These are phyloP conservation scores for Labeo catla DNA, from an alignment of 2,113 vertebrate genomes.

Conservation along the genomic window DNA sequence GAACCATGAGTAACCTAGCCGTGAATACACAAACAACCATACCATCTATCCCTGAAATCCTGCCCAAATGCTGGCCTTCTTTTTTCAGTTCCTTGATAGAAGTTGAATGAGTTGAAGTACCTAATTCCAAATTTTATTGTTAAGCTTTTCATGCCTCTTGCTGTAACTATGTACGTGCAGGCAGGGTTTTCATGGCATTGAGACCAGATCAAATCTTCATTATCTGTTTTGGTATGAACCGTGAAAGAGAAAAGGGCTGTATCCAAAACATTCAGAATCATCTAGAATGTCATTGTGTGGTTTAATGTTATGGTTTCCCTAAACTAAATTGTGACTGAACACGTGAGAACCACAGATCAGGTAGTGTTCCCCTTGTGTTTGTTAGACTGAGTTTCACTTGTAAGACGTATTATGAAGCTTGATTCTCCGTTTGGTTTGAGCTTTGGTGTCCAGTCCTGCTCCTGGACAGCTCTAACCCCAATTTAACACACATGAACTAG, in stretches of 20 bases:
- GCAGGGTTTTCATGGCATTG: not conserved
- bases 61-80: not conserved
- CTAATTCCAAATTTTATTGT: not conserved
- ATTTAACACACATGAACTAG: not conserved
- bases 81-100: not conserved
- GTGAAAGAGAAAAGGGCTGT: not conserved
- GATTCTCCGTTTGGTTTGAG: not conserved
- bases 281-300: too few species aligned
- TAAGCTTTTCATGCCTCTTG: not conserved
- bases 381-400: not conserved
- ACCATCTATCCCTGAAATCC: slow-evolving; percentile 12
- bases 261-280: too few species aligned
- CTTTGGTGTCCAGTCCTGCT: not conserved
- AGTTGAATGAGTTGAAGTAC: not conserved
- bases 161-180: not conserved
- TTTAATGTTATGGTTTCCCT: too few species aligned
- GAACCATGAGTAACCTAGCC: slow-evolving; percentile 53
- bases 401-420: not conserved
- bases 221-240: not conserved
- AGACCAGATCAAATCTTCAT: not conserved
- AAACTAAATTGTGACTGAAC: too few species aligned
- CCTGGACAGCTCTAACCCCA: not conserved
- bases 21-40: slow-evolving; percentile 65
- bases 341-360: too few species aligned
- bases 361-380: too few species aligned